Evolutionary conservation across 2,797 vertebrate species (phyloP).

Genomic region (Poecilia velifera): DNA sequence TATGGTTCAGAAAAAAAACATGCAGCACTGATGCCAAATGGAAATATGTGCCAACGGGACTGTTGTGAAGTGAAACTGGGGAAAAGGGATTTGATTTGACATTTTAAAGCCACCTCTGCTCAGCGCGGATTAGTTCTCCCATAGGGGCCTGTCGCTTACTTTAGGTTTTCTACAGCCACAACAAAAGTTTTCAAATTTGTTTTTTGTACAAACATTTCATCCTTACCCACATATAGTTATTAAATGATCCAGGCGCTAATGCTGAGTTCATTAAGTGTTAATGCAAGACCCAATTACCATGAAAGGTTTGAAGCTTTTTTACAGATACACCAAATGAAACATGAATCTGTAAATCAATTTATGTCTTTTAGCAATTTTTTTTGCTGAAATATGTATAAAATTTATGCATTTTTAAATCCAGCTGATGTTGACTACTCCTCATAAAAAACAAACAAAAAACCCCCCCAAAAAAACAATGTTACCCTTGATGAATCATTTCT

Average conservation of each 20-base stretch:
- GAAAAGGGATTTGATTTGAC: conserved; percentile 56
- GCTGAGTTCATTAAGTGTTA: background rate
- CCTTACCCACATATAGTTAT: background rate
- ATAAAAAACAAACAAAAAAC: background rate
- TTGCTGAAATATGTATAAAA: background rate
- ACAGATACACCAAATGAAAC: background rate
- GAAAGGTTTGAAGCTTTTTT: background rate
- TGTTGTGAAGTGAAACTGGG: conserved; percentile 19
- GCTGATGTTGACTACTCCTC: background rate
- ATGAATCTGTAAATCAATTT: background rate
- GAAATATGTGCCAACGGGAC: conserved; percentile 1
- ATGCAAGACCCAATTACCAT: background rate
- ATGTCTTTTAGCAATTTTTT: background rate
- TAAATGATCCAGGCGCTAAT: conserved; percentile 1
- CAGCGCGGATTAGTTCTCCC: conserved; percentile 48
- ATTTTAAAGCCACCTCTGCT: conserved; percentile 57
- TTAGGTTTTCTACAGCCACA: background rate
- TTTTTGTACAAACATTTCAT: background rate
- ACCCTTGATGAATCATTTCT: background rate
- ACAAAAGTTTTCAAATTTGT: background rate
- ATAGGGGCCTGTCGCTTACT: conserved; percentile 47
- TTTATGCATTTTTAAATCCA: background rate
- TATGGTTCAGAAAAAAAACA: conserved; percentile 42
- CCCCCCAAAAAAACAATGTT: background rate
- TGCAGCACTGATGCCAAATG: conserved; percentile 34